phyloP scores from a whole-genome alignment of 1,140 invertebrate genomes.

The Octopus bimaculoides region DNA sequence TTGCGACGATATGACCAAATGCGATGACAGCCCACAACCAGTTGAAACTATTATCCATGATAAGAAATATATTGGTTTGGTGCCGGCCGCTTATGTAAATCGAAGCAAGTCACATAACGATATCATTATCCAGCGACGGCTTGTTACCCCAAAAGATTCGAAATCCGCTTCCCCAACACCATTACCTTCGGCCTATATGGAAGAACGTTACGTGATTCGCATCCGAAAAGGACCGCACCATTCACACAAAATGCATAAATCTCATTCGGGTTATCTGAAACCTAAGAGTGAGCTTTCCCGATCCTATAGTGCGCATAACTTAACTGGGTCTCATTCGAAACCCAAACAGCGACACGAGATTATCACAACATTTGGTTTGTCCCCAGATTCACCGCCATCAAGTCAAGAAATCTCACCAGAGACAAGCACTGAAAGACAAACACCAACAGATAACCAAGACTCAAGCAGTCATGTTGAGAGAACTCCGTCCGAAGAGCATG shows the following conservation, averaged over 20 bases:
- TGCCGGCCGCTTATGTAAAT: not conserved
- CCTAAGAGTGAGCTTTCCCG: not conserved
- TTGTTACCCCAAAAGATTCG: not conserved
- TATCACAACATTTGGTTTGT: not conserved
- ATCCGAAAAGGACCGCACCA: not conserved
- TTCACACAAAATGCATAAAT: not conserved
- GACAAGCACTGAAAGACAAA: not conserved
- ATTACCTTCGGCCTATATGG: conserved; percentile 1
- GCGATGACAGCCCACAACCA: not conserved
- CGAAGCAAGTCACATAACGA: conserved; percentile 6
- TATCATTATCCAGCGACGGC: not conserved
- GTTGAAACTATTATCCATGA: not conserved
- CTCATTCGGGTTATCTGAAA: not conserved
- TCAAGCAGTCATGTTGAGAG: not conserved
- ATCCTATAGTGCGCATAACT: not conserved
- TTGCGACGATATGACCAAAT: conserved; percentile 2
- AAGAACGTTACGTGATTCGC: not conserved
- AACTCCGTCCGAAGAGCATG: not conserved
- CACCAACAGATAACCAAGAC: not conserved
- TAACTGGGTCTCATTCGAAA: not conserved
- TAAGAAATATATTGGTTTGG: conserved; percentile 4
- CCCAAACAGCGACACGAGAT: not conserved
- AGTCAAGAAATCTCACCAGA: not conserved
- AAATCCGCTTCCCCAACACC: not conserved
- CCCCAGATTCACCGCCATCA: not conserved